Conservation (phyloP, 2,113 vertebrate genomes). For the Syrmaticus mikado region DNA sequence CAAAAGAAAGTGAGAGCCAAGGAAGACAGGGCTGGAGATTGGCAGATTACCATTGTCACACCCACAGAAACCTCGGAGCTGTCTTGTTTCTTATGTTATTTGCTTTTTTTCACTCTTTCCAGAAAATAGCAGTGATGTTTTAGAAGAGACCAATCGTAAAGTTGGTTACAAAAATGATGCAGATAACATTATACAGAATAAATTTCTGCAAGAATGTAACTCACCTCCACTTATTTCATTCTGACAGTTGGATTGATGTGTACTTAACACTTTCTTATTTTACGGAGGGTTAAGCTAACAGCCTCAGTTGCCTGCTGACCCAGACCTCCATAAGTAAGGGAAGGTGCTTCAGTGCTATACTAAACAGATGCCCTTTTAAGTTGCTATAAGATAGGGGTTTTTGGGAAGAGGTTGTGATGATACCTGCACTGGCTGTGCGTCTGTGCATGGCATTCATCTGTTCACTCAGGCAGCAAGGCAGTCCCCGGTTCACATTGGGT, state of each 20-base stretch:
- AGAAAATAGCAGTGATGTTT: neutral
- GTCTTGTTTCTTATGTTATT: accelerated
- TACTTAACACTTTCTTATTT: neutral
- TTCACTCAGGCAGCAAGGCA: neutral
- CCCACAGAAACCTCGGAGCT: neutral
- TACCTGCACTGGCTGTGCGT: neutral
- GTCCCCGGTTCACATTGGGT: neutral
- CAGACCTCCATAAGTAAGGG: neutral
- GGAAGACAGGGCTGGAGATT: neutral
- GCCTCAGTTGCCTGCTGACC: neutral
- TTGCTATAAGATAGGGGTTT: neutral
- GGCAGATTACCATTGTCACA: neutral
- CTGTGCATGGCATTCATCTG: neutral
- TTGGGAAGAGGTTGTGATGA: neutral
- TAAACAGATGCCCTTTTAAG: neutral
- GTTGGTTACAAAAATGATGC: neutral
- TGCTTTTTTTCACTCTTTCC: neutral
- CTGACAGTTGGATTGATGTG: neutral
- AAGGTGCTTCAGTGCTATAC: neutral
- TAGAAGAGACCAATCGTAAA: neutral
- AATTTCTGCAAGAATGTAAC: neutral
- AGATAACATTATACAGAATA: neutral
- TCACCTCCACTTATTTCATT: neutral
- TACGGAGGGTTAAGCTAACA: neutral
- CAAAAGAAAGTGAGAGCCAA: neutral